Conservation (phyloP, 2,797 vertebrate genomes). For the Stomatorhinus walkeri region DNA sequence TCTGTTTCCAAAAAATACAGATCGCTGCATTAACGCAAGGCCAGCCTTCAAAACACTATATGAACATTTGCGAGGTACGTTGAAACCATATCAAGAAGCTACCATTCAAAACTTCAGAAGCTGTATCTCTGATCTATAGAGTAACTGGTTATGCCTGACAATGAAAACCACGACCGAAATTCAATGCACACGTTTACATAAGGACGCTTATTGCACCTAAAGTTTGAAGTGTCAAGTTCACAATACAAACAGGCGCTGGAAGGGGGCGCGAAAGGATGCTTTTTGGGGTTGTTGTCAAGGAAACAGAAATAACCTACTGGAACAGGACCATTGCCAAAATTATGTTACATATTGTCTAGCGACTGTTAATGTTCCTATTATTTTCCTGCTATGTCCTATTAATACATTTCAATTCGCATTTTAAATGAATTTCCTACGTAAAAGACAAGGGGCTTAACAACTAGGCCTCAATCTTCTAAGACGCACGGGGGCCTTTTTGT, state of each 20-base stretch:
- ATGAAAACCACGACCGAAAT: background rate
- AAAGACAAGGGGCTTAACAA: background rate
- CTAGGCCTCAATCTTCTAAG: slow-evolving; percentile 18
- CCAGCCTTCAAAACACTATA: background rate
- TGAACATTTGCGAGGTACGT: background rate
- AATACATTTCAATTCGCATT: background rate
- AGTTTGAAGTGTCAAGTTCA: background rate
- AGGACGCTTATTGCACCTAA: background rate
- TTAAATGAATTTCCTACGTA: too few relatives aligned
- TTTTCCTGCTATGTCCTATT: background rate
- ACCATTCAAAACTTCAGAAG: background rate
- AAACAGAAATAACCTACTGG: background rate
- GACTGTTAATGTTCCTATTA: background rate
- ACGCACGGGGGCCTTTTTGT: slow-evolving; percentile 6
- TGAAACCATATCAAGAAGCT: background rate
- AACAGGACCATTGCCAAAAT: background rate
- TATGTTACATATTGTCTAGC: background rate
- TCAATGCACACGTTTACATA: background rate
- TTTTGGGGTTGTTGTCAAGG: slow-evolving; percentile 11
- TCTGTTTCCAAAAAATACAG: background rate
- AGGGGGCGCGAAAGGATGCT: slow-evolving; percentile 28
- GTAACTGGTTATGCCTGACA: background rate
- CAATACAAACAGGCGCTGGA: slow-evolving; percentile 7
- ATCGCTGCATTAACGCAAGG: background rate
- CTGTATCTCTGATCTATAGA: background rate